A percentile compares a stretch with the other conserved stretches of the same genome.
Conservation (phyloP, 2,888 invertebrate species). For the Patella ulyssiponensis region DNA sequence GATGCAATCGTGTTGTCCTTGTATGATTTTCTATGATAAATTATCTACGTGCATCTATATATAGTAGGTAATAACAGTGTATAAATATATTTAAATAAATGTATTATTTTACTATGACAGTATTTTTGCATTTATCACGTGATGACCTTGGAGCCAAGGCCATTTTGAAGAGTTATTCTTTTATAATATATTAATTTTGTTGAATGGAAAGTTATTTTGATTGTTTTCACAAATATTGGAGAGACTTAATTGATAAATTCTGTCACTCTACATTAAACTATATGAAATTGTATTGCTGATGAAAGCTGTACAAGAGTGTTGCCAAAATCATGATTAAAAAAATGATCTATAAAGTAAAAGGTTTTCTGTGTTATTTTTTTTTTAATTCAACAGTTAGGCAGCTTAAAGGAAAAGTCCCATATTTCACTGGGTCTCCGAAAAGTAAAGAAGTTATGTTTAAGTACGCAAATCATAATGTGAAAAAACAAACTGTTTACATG, state of each 20-base stretch:
- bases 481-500: no score
- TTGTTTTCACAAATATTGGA: slow-evolving; percentile 24
- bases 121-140: slow-evolving; percentile 21
- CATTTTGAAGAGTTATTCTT: slow-evolving; percentile 16
- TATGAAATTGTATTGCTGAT: slow-evolving; percentile 27
- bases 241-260: slow-evolving; percentile 19
- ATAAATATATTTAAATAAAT: not conserved
- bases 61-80: no score
- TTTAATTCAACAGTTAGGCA: no score
- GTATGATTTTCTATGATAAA: not conserved
- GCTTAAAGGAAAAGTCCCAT: no score
- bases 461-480: no score
- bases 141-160: slow-evolving; percentile 14
- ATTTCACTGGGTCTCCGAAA: no score
- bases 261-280: slow-evolving; percentile 12
- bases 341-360: slow-evolving; percentile 24
- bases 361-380: no score
- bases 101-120: slow-evolving; percentile 22
- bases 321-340: slow-evolving; percentile 53
- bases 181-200: slow-evolving; percentile 27
- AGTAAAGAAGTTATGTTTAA: no score
- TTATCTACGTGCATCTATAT: no score
- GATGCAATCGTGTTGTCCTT: slow-evolving; percentile 4
- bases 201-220: slow-evolving; percentile 24
- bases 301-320: slow-evolving; percentile 54